Percentiles rank a stretch among this genome's conserved stretches.
Conservation (phyloP, 1,140 invertebrate species). For the Apis laboriosa region DNA sequence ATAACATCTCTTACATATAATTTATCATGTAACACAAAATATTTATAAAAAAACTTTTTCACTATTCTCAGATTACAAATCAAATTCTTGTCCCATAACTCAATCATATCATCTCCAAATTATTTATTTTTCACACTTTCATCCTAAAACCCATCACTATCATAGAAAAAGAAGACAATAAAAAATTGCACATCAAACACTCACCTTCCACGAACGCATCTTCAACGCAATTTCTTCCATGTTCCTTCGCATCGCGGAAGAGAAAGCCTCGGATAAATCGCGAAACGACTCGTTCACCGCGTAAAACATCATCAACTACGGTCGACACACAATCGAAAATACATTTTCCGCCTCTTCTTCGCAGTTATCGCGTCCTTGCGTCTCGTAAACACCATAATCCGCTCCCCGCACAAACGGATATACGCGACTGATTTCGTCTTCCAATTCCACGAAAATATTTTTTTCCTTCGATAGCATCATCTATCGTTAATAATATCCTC, state of each 20-base stretch:
- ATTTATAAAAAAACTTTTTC: too few relatives aligned
- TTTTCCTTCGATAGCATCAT: not conserved
- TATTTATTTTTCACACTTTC: too few relatives aligned
- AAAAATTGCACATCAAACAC: too few relatives aligned
- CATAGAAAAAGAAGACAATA: too few relatives aligned
- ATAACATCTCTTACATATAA: too few relatives aligned
- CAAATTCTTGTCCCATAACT: too few relatives aligned
- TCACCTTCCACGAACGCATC: not conserved
- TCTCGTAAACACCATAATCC: constrained; percentile 44
- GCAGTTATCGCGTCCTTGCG: constrained; percentile 32
- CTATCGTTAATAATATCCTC: constrained; percentile 1
- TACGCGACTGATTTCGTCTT: constrained; percentile 7
- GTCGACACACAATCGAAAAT: constrained; percentile 12
- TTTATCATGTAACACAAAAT: too few relatives aligned
- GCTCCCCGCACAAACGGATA: not conserved
- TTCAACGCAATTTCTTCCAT: not conserved
- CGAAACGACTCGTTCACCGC: not conserved
- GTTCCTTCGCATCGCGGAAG: not conserved
- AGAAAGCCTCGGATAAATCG: not conserved
- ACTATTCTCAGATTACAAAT: too few relatives aligned
- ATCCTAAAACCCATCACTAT: too few relatives aligned
- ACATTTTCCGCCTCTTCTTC: constrained; percentile 4
- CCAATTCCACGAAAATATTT: constrained; percentile 8
- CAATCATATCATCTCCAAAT: too few relatives aligned
- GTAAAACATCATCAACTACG: not conserved